Percentiles rank a stretch among this genome's conserved stretches.
Evolutionary conservation across 1,140 invertebrate genomes (phyloP).

Genomic region (Zelostemma sp.): DNA sequence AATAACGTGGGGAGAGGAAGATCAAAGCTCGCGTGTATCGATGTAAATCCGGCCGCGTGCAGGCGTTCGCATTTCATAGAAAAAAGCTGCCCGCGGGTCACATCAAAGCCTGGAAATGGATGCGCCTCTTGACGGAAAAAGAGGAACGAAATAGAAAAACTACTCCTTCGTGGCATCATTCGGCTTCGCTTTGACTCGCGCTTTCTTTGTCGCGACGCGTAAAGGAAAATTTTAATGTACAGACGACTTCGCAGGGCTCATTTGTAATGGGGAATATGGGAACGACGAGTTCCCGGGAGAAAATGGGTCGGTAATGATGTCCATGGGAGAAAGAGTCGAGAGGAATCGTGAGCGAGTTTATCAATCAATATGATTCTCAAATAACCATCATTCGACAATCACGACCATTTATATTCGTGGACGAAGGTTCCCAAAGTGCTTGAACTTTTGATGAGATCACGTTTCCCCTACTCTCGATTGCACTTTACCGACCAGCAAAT

Average conservation of each 20-base stretch:
- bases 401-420: slow-evolving; percentile 48
- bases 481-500: slow-evolving; percentile 38
- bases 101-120: slow-evolving; percentile 55
- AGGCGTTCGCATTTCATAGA: slow-evolving; percentile 27
- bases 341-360: slow-evolving; percentile 42
- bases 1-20: slow-evolving; percentile 38
- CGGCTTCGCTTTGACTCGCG: slow-evolving; percentile 14
- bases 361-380: slow-evolving; percentile 50
- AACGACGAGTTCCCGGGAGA: slow-evolving; percentile 4
- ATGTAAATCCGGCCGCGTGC: slow-evolving; percentile 45
- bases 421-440: slow-evolving; percentile 43
- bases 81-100: slow-evolving; percentile 45
- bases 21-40: slow-evolving; percentile 50
- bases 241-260: neutral
- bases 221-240: too few relatives aligned
- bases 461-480: slow-evolving; percentile 35
- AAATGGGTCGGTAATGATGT: slow-evolving; percentile 38
- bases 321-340: slow-evolving; percentile 23
- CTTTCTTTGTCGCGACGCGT: slow-evolving; percentile 33
- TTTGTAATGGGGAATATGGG: neutral
- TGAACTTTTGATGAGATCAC: slow-evolving; percentile 45
- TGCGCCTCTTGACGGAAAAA: slow-evolving; percentile 24
- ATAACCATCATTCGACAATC: slow-evolving; percentile 50
- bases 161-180: slow-evolving; percentile 13
- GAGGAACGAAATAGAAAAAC: slow-evolving; percentile 48